Base-by-base conservation (phyloP, 2,797 vertebrate species). In the Lagodon rhomboides region DNA sequence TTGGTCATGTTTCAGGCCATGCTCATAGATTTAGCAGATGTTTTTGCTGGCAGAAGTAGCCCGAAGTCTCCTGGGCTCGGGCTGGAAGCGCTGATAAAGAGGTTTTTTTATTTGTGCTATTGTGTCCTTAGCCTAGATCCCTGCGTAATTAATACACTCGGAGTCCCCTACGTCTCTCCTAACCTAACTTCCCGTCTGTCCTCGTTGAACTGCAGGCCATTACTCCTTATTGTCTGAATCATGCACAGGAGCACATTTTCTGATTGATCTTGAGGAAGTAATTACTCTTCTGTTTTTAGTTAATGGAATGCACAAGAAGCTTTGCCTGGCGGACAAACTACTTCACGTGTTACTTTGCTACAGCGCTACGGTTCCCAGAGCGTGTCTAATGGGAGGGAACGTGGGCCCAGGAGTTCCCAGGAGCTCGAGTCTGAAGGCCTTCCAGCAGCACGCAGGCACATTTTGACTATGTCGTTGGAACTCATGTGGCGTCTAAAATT, bases 11-110 rank as follows among this genome's bases (percentile, higher is more conserved):
- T 82, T 80, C 69, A 85, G 79, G 72, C 79, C 62, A 8, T 53
- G 72, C 64, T 90, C 79, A 80, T 85, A 79, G 77, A 89, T 88
- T 85, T 82, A 83, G 77, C 91, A 90, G 92, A 93, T 91, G 89
- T 88, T 90, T 82, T 79, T 84, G 64, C 87, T 88, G 83, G 86
- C 85, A 78, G 83, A 85, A 85, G 76, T 70, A 77, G 49, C 70
- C 73, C 5, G 5, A 65, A 77, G 81, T 89, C 88, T 91, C 91
- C 59, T 68, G 86, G 79, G 89, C 73, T 69, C 74, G 67, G 69
- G 77, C 63, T 79, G 71, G 68, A 92, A 87, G 59, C 85, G 91
- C 91, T 92, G 91, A 93, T 85, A 20, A 80, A 84, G 77, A 81
- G 17, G 60, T 85, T 89, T 87, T 83, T 34, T 34, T 34, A 6